Conservation (phyloP, 1,140 invertebrate genomes). For the Drosophila orena region DNA sequence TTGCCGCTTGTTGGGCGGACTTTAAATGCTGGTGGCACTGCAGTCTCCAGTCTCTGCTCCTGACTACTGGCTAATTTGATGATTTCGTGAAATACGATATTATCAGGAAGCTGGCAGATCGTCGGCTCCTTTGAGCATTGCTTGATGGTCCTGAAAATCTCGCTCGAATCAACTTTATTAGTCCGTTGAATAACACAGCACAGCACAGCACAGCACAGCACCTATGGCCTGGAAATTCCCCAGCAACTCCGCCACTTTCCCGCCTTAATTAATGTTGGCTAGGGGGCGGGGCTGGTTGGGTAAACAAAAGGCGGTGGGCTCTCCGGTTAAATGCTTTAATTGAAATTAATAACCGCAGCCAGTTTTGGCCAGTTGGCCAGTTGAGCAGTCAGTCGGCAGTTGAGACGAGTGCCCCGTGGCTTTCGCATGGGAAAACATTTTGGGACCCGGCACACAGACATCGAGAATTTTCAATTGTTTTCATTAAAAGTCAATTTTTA, state of each 20-base stretch:
- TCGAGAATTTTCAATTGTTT: conserved; percentile 78
- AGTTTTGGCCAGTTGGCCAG: conserved; percentile 42
- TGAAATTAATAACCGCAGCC: conserved; percentile 83
- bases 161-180: conserved; percentile 28
- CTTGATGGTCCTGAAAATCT: conserved; percentile 20
- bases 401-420: conserved; percentile 4
- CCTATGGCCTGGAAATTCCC: conserved; percentile 8
- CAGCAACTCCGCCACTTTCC: conserved; percentile 44
- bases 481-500: conserved; percentile 84
- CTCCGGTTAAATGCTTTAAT: conserved; percentile 83
- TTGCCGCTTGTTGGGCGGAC: conserved; percentile 19
- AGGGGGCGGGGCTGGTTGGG: conserved; percentile 31
- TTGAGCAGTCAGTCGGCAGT: conserved; percentile 9
- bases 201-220: neutral
- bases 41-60: conserved; percentile 36
- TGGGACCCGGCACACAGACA: conserved; percentile 32
- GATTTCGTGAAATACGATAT: conserved; percentile 53
- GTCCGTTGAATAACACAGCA: neutral
- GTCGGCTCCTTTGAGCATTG: conserved; percentile 18
- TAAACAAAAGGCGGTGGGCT: conserved; percentile 47
- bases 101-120: conserved; percentile 34
- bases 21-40: conserved; percentile 36
- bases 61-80: conserved; percentile 54
- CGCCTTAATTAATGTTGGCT: conserved; percentile 73
- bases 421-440: conserved; percentile 31